phyloP scores from a whole-genome alignment of 2,888 invertebrate genomes.

The Deroplatys truncata region DNA sequence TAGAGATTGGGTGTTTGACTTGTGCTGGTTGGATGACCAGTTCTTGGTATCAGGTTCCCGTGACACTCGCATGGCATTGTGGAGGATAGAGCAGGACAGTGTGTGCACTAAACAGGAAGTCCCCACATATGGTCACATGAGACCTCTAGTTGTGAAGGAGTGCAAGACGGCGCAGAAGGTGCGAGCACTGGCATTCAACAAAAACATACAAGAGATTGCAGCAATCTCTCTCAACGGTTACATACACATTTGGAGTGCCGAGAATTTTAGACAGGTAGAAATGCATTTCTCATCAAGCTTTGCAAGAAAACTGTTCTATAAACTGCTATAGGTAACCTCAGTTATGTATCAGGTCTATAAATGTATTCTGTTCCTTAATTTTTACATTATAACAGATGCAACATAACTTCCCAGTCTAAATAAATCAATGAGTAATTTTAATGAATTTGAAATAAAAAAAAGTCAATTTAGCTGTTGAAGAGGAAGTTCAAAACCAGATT shows the following conservation, averaged over 20 bases:
- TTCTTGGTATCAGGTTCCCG: conserved; percentile 91
- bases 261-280: conserved; percentile 71
- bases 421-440: too few species aligned
- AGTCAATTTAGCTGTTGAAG: too few species aligned
- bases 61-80: conserved; percentile 85
- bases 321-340: background rate
- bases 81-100: conserved; percentile 65
- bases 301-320: conserved; percentile 14
- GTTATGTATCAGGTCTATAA: background rate
- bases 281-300: too few species aligned
- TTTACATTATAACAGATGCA: background rate
- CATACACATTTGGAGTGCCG: conserved; percentile 90
- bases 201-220: conserved; percentile 80
- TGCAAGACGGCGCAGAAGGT: conserved; percentile 77
- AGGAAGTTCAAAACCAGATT: too few species aligned
- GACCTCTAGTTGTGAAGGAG: conserved; percentile 64
- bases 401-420: too few species aligned
- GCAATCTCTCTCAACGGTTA: conserved; percentile 89
- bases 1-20: conserved; percentile 88
- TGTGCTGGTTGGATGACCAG: conserved; percentile 95
- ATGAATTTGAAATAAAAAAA: too few species aligned
- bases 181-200: conserved; percentile 84
- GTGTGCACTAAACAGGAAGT: conserved; percentile 47
- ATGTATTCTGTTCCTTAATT: background rate
- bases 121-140: conserved; percentile 43